phyloP scores from a whole-genome alignment of 2,113 vertebrate genomes.

The Colius striatus region DNA sequence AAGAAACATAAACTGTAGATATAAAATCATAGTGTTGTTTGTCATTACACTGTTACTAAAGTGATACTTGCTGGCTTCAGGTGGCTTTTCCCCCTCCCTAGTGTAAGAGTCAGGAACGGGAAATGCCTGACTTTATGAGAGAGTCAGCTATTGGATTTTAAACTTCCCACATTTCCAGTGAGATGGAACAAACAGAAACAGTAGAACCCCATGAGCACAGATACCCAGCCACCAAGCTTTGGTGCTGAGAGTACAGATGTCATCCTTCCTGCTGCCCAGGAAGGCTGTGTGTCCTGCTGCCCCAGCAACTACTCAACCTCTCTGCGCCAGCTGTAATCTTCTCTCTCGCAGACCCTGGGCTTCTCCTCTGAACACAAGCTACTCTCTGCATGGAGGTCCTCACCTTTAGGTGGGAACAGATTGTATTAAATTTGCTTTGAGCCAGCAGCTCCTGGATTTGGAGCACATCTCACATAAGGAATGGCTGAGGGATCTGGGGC shows the following conservation, averaged over 20 bases:
- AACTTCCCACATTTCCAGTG: neutral
- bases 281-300: neutral
- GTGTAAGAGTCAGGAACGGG: neutral
- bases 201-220: neutral
- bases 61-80: neutral
- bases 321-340: neutral
- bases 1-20: neutral
- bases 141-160: neutral
- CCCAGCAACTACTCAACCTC: neutral
- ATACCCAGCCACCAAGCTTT: neutral
- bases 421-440: neutral
- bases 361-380: neutral
- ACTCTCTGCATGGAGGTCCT: neutral
- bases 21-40: slow-evolving; percentile 39
- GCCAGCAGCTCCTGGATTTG: neutral
- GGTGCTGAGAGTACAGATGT: accelerated
- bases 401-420: neutral
- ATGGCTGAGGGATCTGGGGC: no score
- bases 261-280: neutral
- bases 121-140: neutral
- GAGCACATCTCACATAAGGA: no score
- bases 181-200: neutral
- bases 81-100: neutral
- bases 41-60: slow-evolving; percentile 35
- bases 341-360: neutral